These are phyloP conservation scores for Dascyllus trimaculatus DNA, from an alignment of 2,113 vertebrate species.

Conservation along the genomic window DNA sequence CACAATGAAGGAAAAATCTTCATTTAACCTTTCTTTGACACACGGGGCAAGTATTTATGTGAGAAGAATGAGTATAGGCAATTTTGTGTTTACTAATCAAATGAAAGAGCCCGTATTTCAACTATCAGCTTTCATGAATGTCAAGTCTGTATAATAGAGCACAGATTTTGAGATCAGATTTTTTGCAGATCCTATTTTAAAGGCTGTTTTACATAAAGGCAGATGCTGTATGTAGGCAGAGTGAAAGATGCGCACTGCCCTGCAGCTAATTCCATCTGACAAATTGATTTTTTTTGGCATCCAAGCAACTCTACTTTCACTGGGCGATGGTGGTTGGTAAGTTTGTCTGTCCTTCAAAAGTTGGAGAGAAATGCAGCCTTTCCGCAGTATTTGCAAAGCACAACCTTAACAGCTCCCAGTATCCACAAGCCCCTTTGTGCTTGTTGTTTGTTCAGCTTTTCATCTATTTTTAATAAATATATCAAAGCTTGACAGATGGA, in stretches of 20 bases:
- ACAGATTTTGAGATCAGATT: neutral
- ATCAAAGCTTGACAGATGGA: constrained; percentile 14
- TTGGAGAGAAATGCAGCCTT: neutral
- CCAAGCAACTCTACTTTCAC: neutral
- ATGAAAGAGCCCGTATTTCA: neutral
- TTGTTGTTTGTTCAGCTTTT: constrained; percentile 9
- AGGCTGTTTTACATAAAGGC: constrained; percentile 3
- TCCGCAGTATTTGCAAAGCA: neutral
- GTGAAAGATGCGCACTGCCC: neutral
- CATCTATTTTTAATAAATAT: constrained; percentile 20
- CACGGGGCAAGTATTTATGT: neutral
- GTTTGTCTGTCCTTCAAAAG: constrained; percentile 1
- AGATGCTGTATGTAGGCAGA: constrained; percentile 2
- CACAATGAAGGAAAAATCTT: neutral
- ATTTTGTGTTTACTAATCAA: constrained; percentile 13
- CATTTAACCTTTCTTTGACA: neutral
- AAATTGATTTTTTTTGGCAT: constrained; percentile 4
- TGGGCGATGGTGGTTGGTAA: too few relatives aligned
- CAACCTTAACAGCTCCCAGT: too few relatives aligned
- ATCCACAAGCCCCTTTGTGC: neutral
- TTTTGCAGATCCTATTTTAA: constrained; percentile 1
- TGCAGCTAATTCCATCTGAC: neutral
- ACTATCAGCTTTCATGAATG: constrained; percentile 2
- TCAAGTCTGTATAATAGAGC: constrained; percentile 2
- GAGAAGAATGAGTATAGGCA: neutral